These are phyloP conservation scores for Littorina saxatilis DNA, from an alignment of 1,140 invertebrate genomes.

Conservation along the genomic window DNA sequence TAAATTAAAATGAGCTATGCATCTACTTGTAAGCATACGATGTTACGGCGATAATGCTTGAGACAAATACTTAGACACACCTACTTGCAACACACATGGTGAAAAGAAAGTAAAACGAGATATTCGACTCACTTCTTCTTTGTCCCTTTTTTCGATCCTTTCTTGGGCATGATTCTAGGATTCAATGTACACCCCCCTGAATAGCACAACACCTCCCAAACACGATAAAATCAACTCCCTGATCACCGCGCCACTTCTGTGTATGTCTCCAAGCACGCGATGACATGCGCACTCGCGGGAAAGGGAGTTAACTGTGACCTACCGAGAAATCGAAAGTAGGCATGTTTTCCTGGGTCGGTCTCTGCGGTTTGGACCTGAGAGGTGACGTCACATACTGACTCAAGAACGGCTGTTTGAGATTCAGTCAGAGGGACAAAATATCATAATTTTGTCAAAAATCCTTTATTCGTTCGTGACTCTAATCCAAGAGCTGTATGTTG, in stretches of 20 bases:
- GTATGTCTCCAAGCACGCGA: conserved; percentile 29
- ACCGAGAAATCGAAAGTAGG: not conserved
- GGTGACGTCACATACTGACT: not conserved
- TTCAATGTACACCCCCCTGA: too few relatives aligned
- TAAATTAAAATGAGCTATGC: too few relatives aligned
- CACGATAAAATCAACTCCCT: not conserved
- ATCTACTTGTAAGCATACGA: too few relatives aligned
- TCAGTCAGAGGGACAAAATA: not conserved
- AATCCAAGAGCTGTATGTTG: too few relatives aligned
- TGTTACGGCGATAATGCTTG: too few relatives aligned
- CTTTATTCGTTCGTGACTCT: not conserved
- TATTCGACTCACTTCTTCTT: conserved; percentile 13
- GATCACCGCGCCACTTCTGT: not conserved
- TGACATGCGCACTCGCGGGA: conserved; percentile 23
- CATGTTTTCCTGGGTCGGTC: not conserved
- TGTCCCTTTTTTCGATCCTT: conserved; percentile 21
- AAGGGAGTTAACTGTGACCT: not conserved
- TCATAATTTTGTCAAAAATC: not conserved
- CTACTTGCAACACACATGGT: too few relatives aligned
- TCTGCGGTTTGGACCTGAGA: not conserved
- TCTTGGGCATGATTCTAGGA: not conserved
- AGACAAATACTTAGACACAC: too few relatives aligned
- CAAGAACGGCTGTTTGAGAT: not conserved
- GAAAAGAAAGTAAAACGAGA: too few relatives aligned
- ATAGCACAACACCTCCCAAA: not conserved